phyloP scores from a whole-genome alignment of 2,888 invertebrate species.

The Drosophila testacea region DNA sequence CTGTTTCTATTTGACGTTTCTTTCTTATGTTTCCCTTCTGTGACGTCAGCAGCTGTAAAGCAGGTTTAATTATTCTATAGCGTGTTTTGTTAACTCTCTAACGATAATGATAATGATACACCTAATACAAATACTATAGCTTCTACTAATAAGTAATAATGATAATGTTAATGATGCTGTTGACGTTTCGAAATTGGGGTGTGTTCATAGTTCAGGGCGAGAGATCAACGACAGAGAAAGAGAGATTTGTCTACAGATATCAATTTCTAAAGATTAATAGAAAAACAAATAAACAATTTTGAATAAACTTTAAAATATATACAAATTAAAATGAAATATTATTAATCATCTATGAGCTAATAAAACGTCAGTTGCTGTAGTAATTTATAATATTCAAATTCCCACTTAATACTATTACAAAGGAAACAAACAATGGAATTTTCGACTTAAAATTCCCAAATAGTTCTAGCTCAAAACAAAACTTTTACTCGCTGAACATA shows the following conservation, averaged over 20 bases:
- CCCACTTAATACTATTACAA: neutral
- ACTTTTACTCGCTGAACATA: neutral
- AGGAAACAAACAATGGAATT: neutral
- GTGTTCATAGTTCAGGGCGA: conserved; percentile 18
- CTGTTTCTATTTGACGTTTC: conserved; percentile 30
- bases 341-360: neutral
- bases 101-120: conserved; percentile 23
- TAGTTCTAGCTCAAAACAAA: neutral
- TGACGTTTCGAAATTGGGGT: conserved; percentile 15
- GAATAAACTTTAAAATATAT: too few relatives aligned
- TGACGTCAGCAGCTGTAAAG: conserved; percentile 50
- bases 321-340: too few relatives aligned
- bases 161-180: conserved; percentile 19
- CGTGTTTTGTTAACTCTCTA: conserved; percentile 31
- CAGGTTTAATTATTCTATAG: conserved; percentile 36
- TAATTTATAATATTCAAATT: too few relatives aligned
- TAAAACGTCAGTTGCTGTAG: neutral
- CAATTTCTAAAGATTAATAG: neutral
- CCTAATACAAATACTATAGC: neutral
- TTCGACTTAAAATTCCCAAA: neutral
- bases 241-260: neutral
- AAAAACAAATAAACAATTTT: too few relatives aligned
- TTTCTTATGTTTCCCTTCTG: conserved; percentile 8
- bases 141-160: conserved; percentile 13
- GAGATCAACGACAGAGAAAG: conserved; percentile 17